A percentile compares a stretch with the other conserved stretches of the same genome.
Conservation (phyloP, 2,113 vertebrate species). For the Lonchura striata region DNA sequence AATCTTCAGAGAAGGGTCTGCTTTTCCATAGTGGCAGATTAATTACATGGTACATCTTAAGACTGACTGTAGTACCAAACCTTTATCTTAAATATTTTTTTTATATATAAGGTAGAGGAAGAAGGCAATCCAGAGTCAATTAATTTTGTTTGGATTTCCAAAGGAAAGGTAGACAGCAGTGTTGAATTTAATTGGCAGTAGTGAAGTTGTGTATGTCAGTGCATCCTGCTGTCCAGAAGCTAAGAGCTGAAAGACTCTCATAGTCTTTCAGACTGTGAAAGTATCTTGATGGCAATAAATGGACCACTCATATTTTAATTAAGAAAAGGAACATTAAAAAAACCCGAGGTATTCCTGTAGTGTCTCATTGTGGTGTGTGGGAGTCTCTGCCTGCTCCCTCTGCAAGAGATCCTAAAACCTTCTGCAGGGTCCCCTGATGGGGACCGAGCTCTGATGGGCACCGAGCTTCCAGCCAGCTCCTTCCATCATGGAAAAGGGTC, state of each 20-base stretch:
- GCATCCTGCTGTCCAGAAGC: neutral
- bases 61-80: neutral
- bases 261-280: neutral
- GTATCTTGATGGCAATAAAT: neutral
- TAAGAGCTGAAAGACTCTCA: neutral
- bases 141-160: neutral
- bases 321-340: neutral
- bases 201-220: neutral
- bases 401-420: neutral
- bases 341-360: neutral
- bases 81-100: neutral
- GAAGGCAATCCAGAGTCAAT: neutral
- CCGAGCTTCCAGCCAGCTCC: neutral
- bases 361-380: neutral
- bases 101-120: neutral
- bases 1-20: neutral
- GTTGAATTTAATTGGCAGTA: neutral
- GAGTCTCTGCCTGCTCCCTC: neutral
- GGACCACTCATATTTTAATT: neutral
- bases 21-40: neutral
- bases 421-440: neutral
- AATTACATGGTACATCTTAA: neutral
- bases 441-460: neutral
- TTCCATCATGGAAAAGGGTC: too few species aligned
- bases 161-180: neutral